These are phyloP conservation scores for Sebastes minor DNA, from an alignment of 2,797 vertebrate genomes.

Conservation along the genomic window DNA sequence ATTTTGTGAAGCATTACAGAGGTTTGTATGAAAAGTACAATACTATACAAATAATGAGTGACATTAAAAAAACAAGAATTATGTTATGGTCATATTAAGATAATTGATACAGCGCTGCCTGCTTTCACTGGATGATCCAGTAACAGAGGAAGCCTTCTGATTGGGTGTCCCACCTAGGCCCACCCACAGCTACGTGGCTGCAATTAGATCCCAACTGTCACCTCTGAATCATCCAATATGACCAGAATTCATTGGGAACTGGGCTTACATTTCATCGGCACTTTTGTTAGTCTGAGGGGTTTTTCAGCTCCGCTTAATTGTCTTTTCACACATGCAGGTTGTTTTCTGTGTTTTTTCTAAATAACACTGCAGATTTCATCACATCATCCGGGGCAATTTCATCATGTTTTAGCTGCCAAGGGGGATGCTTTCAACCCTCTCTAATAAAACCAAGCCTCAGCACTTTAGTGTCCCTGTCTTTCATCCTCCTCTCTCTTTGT, in stretches of 20 bases:
- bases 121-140: no score
- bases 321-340: constrained; percentile 18
- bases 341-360: constrained; percentile 57
- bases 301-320: background rate
- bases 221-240: background rate
- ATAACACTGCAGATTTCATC: constrained; percentile 57
- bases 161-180: no score
- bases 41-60: no score
- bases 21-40: no score
- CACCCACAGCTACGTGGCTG: no score
- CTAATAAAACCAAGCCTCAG: constrained; percentile 60
- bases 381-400: constrained; percentile 55
- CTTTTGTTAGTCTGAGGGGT: background rate
- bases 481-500: constrained; percentile 60
- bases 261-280: background rate
- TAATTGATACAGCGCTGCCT: no score
- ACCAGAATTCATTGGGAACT: background rate
- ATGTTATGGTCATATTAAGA: no score
- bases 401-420: constrained; percentile 60
- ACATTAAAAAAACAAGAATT: no score
- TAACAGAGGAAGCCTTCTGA: no score
- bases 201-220: background rate
- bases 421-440: constrained; percentile 58
- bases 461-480: constrained; percentile 56
- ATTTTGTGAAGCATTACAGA: no score